Conservation (phyloP, 2,797 vertebrate species). For the Centropyge bicolor region DNA sequence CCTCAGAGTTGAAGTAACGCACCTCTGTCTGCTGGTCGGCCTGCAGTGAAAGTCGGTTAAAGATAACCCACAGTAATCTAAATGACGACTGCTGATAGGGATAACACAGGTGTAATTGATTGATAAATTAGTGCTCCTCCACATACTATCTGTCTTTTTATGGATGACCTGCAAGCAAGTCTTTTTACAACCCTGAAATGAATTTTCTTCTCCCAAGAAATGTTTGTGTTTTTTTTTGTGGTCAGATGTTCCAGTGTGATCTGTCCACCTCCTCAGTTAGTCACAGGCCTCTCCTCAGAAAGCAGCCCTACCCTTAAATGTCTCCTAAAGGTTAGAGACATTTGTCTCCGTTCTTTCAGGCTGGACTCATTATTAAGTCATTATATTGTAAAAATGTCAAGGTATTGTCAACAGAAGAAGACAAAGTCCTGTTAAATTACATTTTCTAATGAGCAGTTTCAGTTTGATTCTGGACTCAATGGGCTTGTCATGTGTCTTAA, state of each 20-base stretch:
- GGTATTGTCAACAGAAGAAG: neutral
- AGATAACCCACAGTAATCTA: conserved; percentile 49
- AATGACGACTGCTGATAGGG: neutral
- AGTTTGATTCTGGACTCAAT: too few species aligned
- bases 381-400: neutral
- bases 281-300: neutral
- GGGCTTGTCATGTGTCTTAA: neutral
- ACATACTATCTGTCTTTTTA: neutral
- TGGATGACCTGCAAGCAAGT: neutral
- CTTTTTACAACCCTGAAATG: neutral
- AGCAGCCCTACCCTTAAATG: neutral
- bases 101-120: conserved; percentile 44
- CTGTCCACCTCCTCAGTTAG: neutral
- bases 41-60: neutral
- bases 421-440: neutral
- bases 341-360: neutral
- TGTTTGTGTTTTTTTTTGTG: neutral
- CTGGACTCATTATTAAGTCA: neutral
- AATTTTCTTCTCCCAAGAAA: neutral
- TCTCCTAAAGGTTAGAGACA: neutral
- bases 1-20: neutral
- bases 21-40: neutral
- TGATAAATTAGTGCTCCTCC: conserved; percentile 20
- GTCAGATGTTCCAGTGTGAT: neutral
- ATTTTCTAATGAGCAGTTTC: neutral